Evolutionary conservation across 2,113 vertebrate genomes (phyloP).

Genomic region (Amblyopsis rosae): DNA sequence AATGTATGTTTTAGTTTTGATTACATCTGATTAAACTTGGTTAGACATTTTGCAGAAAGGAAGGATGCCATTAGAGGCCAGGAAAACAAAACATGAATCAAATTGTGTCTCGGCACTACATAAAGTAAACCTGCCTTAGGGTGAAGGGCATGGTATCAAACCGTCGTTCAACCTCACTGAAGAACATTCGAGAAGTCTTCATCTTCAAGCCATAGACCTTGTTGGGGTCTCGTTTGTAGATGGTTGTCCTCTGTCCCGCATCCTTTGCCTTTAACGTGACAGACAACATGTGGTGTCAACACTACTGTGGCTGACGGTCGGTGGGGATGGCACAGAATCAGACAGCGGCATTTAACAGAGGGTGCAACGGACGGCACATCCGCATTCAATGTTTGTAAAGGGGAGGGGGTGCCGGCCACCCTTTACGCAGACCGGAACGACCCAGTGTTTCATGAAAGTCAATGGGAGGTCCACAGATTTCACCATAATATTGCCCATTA

Average conservation of each 20-base stretch:
- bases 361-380: too few species aligned
- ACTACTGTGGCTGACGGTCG: background rate
- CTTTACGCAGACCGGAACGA: too few species aligned
- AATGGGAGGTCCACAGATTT: too few species aligned
- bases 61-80: background rate
- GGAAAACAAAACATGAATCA: too few species aligned
- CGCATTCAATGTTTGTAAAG: too few species aligned
- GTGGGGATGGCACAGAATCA: too few species aligned
- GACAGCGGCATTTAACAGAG: too few species aligned
- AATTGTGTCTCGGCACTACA: too few species aligned
- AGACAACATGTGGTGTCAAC: background rate
- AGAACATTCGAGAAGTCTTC: slow-evolving; percentile 97
- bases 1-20: too few species aligned
- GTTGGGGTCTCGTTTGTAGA: slow-evolving; percentile 96
- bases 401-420: too few species aligned
- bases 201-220: slow-evolving; percentile 98
- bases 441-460: too few species aligned
- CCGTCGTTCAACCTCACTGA: slow-evolving; percentile 95
- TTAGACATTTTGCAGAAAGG: background rate
- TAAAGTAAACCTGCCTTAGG: slow-evolving; percentile 79
- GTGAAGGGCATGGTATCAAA: slow-evolving; percentile 98
- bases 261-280: slow-evolving; percentile 83
- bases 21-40: background rate
- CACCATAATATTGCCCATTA: too few species aligned
- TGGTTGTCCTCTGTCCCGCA: slow-evolving; percentile 93